These are phyloP conservation scores for Capromys pilorides DNA, from an alignment of 2,797 vertebrate species.

Conservation along the genomic window DNA sequence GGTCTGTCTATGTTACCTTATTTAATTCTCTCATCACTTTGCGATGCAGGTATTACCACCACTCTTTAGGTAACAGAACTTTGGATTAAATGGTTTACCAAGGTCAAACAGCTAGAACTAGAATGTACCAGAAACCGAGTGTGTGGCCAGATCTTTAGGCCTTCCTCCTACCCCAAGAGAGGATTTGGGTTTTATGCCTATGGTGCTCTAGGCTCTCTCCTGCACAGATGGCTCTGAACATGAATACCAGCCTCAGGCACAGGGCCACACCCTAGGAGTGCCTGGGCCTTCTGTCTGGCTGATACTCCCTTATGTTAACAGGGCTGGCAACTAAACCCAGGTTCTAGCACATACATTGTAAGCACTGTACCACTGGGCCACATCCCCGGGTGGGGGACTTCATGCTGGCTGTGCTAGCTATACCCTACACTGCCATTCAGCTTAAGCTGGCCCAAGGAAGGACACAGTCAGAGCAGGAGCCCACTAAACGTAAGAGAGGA, in stretches of 20 bases:
- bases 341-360: no score
- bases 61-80: neutral
- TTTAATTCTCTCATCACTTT: neutral
- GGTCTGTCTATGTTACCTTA: neutral
- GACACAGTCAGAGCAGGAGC: neutral
- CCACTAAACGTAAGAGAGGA: slow-evolving; percentile 11
- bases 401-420: neutral
- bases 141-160: neutral
- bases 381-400: neutral
- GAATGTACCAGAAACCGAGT: neutral
- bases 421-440: neutral
- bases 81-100: neutral
- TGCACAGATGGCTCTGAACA: neutral
- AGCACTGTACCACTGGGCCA: neutral
- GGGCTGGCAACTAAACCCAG: neutral
- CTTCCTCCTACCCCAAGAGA: neutral
- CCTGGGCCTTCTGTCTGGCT: neutral
- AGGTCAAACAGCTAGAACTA: neutral
- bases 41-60: no score
- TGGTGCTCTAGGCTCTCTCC: neutral
- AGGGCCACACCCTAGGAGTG: neutral
- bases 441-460: slow-evolving; percentile 22
- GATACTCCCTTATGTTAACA: neutral
- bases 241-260: neutral
- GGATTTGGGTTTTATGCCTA: neutral